A percentile compares a stretch with the other conserved stretches of the same genome.
Evolutionary conservation across 1,140 invertebrate species (phyloP).

Genomic region (Glossosoma conforme): DNA sequence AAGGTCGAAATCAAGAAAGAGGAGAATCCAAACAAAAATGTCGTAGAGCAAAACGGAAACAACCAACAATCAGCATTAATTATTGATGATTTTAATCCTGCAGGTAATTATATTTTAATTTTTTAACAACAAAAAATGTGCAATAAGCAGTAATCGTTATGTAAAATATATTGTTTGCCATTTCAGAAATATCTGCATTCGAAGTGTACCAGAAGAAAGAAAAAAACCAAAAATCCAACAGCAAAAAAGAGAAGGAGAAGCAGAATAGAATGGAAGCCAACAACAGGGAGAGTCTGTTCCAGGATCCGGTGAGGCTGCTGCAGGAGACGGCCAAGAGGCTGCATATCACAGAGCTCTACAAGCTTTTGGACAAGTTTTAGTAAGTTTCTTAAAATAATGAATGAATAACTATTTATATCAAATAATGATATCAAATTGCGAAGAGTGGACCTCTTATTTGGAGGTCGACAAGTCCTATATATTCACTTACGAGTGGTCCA

Average conservation of each 20-base stretch:
- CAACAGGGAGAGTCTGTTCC: conserved; percentile 1
- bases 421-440: too few species aligned
- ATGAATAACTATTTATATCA: conserved; percentile 1
- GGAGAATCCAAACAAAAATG: conserved; percentile 14
- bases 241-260: conserved; percentile 31
- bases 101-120: background rate
- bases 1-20: conserved; percentile 41
- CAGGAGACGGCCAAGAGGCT: conserved; percentile 55
- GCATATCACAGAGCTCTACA: conserved; percentile 46
- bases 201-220: conserved; percentile 47
- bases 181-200: conserved; percentile 46
- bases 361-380: conserved; percentile 49
- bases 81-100: background rate
- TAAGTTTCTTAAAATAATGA: conserved; percentile 34
- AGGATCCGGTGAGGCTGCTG: conserved; percentile 51
- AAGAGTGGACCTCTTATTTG: too few species aligned
- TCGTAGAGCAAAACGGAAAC: background rate
- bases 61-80: background rate
- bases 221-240: conserved; percentile 29
- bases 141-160: background rate
- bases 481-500: too few species aligned
- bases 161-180: background rate
- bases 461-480: too few species aligned
- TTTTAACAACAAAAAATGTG: background rate
- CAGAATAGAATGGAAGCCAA: conserved; percentile 35